phyloP scores from a whole-genome alignment of 2,113 vertebrate genomes.

The Bostrychus sinensis region DNA sequence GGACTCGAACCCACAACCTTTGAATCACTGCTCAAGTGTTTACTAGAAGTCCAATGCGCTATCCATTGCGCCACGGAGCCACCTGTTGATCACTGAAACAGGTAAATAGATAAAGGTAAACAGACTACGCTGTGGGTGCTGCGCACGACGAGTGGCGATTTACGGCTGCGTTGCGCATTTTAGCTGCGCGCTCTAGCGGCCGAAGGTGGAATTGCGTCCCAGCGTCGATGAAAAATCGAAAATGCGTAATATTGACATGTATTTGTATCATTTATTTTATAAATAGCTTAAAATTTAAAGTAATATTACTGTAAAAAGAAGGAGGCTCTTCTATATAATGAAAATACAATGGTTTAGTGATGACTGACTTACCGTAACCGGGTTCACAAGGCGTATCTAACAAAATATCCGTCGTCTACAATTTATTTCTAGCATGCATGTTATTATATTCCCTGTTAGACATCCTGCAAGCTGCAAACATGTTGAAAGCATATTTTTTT shows the following conservation, averaged over 20 bases:
- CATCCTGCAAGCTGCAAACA: neutral
- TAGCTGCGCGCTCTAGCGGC: neutral
- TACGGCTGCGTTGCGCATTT: neutral
- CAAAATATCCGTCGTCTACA: neutral
- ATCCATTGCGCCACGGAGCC: conserved; percentile 15
- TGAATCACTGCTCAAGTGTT: conserved; percentile 9
- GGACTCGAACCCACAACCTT: conserved; percentile 16
- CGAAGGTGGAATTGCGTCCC: neutral
- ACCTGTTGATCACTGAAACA: neutral
- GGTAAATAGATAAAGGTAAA: neutral
- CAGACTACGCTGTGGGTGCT: no score
- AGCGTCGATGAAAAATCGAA: neutral
- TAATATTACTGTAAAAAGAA: neutral
- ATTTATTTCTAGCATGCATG: neutral
- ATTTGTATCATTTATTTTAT: neutral
- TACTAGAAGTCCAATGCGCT: conserved; percentile 14
- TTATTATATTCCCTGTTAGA: neutral
- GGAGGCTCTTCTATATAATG: neutral
- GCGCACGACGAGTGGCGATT: neutral
- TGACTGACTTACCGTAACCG: neutral
- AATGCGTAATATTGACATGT: neutral
- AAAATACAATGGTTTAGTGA: neutral
- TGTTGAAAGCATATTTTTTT: neutral
- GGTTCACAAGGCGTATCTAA: neutral
- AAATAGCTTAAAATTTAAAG: neutral